A percentile compares a stretch with the other conserved stretches of the same genome.
Conservation (phyloP, 2,888 invertebrate genomes). For the Agapostemon virescens region DNA sequence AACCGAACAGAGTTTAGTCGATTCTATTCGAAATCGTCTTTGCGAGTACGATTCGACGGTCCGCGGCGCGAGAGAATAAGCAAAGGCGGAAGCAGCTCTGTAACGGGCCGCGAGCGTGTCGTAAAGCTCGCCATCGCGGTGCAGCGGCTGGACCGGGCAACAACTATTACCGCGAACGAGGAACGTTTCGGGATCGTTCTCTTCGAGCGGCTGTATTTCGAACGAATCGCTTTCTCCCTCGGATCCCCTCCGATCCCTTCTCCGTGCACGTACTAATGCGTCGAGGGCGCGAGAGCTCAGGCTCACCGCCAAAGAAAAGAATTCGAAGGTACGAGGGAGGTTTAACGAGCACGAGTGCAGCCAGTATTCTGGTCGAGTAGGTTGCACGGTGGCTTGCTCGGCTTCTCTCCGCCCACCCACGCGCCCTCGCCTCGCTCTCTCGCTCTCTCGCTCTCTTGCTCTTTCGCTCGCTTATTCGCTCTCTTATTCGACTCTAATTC, state of each 20-base stretch:
- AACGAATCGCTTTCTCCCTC: slow-evolving; percentile 29
- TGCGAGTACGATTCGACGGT: too few relatives aligned
- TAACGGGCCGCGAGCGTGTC: slow-evolving; percentile 12
- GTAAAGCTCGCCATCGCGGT: slow-evolving; percentile 1
- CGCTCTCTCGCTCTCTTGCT: neutral
- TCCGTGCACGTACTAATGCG: slow-evolving; percentile 40
- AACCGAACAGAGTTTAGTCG: too few relatives aligned
- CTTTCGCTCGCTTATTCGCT: neutral
- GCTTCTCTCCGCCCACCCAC: neutral
- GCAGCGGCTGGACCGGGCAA: neutral
- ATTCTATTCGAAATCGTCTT: too few relatives aligned
- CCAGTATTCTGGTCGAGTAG: slow-evolving; percentile 47
- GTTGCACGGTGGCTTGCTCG: slow-evolving; percentile 30
- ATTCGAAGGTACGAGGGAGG: slow-evolving; percentile 40
- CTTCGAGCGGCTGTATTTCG: slow-evolving; percentile 24
- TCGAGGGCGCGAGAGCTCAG: slow-evolving; percentile 21
- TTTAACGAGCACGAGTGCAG: slow-evolving; percentile 47
- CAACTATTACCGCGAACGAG: slow-evolving; percentile 37
- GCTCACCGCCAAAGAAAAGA: slow-evolving; percentile 28
- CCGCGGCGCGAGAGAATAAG: too few relatives aligned
- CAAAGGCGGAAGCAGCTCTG: neutral
- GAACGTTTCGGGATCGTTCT: slow-evolving; percentile 18
- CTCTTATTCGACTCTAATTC: slow-evolving; percentile 34
- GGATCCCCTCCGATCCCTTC: neutral
- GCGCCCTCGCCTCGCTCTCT: slow-evolving; percentile 26